Evolutionary conservation across 2,113 vertebrate species (phyloP), one percentile per base, ranked within the genome.

Genomic region (Plotosus lineatus): DNA sequence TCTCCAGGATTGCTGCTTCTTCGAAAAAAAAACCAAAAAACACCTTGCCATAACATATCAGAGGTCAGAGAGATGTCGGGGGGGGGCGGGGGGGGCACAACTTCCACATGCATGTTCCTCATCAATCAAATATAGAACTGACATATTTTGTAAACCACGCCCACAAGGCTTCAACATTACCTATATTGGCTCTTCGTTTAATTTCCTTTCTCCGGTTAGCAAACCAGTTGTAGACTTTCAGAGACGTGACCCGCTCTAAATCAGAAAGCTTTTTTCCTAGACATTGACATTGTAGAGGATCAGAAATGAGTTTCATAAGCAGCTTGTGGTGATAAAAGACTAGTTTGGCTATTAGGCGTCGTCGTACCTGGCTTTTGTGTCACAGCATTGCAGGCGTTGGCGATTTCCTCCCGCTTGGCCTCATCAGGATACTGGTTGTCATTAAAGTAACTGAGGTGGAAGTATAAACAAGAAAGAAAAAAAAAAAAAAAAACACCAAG

Each of bases 1-100:
- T 98, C 94, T 98, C 97, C 95, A 99, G 96, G 96, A 99, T 99
- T 97, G 98, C 96, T 98, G 98, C 98, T 99, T 99, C 97, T 99
- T 99, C 96, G 95, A 97, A 95, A 97, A 92, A 96, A 91, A 98
- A 95, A 97, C 96, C n/a, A n/a, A n/a, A n/a, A n/a, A n/a, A 99
- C 93, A 98, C 89, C 88, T 95, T 91, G 93, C 95, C 96, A 97
- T 97, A 95, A 96, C 94, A 95, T 94, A 96, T 95, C 94, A 90
- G 92, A 87, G 78, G 46, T 60, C 56, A 38, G 21, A 42, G n/a
- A 12, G 11, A 1, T 9, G 1, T 38, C 17, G 3, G 3, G 17
- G 3, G 3, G 17, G n/a, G n/a, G n/a, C 17, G 3, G 3, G 17
- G n/a, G n/a, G n/a, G 4, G 0, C 21, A 14, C 21, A 15, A 17